Conservation (phyloP, 2,113 vertebrate genomes). For the Cyanistes caeruleus region DNA sequence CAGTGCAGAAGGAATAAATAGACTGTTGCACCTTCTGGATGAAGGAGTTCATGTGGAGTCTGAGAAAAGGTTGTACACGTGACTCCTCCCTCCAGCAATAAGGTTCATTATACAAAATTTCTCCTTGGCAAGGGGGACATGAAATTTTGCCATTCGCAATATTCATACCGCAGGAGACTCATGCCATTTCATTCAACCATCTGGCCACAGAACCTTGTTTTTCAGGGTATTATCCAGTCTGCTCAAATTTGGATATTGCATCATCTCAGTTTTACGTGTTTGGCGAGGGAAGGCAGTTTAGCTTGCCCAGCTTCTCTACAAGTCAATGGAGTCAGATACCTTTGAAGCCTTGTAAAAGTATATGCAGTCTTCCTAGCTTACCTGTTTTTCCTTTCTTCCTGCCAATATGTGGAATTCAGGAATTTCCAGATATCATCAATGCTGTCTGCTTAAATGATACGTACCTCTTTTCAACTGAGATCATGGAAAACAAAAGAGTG, state of each 20-base stretch:
- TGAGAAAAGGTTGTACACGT: slow-evolving; percentile 34
- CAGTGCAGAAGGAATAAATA: neutral
- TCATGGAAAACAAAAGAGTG: neutral
- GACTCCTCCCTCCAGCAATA: slow-evolving; percentile 53
- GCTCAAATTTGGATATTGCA: slow-evolving; percentile 56
- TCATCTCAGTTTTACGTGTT: slow-evolving; percentile 29
- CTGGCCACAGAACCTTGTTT: slow-evolving; percentile 60
- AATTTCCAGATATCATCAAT: neutral
- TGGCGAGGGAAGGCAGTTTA: neutral
- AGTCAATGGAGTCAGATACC: slow-evolving; percentile 13
- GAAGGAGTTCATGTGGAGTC: slow-evolving; percentile 33
- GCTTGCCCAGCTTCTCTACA: slow-evolving; percentile 2
- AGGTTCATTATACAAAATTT: slow-evolving; percentile 51
- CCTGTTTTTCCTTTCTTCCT: neutral
- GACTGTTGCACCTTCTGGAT: slow-evolving; percentile 40
- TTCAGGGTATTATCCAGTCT: slow-evolving; percentile 51
- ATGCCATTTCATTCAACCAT: slow-evolving; percentile 65
- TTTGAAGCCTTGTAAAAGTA: neutral
- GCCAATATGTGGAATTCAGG: neutral
- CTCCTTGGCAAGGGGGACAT: slow-evolving; percentile 46
- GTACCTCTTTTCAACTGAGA: neutral
- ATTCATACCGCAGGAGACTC: slow-evolving; percentile 54
- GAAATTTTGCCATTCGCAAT: slow-evolving; percentile 46
- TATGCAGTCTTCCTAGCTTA: neutral
- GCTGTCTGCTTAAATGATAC: neutral